Conservation (phyloP, 37 sponge, comb jelly and placozoan species). For the Oscarella lobularis region DNA sequence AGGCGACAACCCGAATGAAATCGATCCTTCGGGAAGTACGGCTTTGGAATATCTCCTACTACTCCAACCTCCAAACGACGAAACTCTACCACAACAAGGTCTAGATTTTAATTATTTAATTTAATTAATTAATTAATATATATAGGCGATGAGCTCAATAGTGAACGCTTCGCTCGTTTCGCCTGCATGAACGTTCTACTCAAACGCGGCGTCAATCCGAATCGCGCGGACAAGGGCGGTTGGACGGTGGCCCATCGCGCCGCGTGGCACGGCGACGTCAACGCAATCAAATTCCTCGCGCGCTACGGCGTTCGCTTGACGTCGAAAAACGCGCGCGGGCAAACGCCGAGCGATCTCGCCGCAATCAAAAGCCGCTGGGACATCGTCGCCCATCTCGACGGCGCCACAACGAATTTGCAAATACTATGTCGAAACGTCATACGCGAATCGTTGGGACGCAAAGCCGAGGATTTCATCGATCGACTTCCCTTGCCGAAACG, state of each 20-base stretch:
- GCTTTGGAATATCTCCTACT: not conserved
- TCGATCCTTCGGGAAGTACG: not conserved
- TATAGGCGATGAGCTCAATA: not conserved
- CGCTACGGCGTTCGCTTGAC: not conserved
- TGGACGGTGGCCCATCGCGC: not conserved
- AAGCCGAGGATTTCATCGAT: not conserved
- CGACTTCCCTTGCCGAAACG: not conserved
- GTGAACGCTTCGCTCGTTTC: no score
- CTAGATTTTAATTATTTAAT: not conserved
- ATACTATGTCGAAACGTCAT: not conserved
- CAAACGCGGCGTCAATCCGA: not conserved
- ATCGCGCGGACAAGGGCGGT: not conserved
- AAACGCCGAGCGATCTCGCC: not conserved
- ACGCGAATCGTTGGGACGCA: not conserved
- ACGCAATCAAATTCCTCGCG: not conserved
- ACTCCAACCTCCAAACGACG: not conserved
- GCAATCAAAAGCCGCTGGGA: not conserved
- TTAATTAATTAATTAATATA: not conserved
- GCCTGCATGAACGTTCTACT: no score
- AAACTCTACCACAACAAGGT: not conserved
- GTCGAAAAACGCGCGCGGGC: not conserved
- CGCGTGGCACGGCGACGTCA: not conserved
- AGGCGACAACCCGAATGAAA: not conserved
- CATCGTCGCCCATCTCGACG: not conserved
- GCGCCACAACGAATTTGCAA: not conserved